A percentile compares a stretch with the other conserved stretches of the same genome.
These are phyloP conservation scores for Drosophila yakuba DNA, from an alignment of 1,140 invertebrate species.

Conservation along the genomic window DNA sequence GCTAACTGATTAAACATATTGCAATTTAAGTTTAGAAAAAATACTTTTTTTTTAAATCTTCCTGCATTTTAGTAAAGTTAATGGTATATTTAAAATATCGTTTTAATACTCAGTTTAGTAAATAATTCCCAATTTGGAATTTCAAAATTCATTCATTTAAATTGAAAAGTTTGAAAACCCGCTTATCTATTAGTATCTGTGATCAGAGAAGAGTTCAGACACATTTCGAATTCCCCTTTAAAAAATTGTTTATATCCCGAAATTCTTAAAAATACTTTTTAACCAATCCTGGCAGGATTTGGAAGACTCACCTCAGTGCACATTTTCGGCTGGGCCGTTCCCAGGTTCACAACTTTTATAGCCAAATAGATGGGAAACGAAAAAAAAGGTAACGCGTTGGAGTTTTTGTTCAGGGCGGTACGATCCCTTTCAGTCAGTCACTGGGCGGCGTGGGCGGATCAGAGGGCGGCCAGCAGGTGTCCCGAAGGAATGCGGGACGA, in stretches of 20 bases:
- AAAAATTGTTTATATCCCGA: background rate
- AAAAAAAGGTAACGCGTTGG: conserved; percentile 33
- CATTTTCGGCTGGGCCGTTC: conserved; percentile 77
- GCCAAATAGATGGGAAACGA: conserved; percentile 51
- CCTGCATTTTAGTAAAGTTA: no score
- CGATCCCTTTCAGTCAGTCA: conserved; percentile 39
- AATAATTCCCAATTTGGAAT: no score
- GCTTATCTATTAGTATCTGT: background rate
- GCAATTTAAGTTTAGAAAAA: no score
- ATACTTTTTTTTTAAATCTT: no score
- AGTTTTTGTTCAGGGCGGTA: conserved; percentile 38
- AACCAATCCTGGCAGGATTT: background rate
- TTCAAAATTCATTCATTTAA: no score
- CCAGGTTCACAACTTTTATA: conserved; percentile 67
- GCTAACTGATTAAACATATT: no score
- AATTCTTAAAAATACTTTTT: background rate
- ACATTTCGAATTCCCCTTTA: background rate
- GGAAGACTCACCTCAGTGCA: conserved; percentile 72
- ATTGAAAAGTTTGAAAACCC: no score
- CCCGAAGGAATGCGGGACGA: conserved; percentile 37
- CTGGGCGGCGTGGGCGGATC: conserved; percentile 37
- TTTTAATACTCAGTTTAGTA: no score
- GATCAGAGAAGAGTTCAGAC: background rate
- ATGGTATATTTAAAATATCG: no score
- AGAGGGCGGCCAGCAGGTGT: conserved; percentile 60